phyloP scores from a whole-genome alignment of 1,140 invertebrate genomes.

The Maconellicoccus hirsutus region DNA sequence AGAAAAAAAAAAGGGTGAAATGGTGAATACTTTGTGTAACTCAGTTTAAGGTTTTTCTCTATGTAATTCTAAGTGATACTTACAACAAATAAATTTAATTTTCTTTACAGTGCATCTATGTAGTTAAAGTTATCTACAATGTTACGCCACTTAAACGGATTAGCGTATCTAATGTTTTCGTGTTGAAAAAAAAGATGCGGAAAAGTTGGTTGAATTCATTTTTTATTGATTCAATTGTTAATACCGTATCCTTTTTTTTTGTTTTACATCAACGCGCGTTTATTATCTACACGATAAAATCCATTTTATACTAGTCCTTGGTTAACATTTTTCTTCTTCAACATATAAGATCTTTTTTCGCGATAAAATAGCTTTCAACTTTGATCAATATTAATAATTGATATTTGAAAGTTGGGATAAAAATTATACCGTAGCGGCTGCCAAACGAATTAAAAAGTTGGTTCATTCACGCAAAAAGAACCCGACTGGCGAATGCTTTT shows the following conservation, averaged over 20 bases:
- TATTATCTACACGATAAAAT: no score
- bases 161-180: not conserved
- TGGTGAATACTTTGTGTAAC: not conserved
- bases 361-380: no score
- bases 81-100: not conserved
- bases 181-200: not conserved
- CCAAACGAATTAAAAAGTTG: not conserved
- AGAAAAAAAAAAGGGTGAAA: not conserved
- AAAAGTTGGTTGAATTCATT: not conserved
- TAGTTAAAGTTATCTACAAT: no score
- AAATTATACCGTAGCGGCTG: no score
- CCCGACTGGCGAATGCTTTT: not conserved
- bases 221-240: not conserved
- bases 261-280: no score
- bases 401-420: no score
- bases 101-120: not conserved
- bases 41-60: no score
- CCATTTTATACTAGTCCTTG: no score
- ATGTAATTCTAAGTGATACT: not conserved
- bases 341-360: not conserved
- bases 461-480: not conserved
- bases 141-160: not conserved
- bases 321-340: not conserved
- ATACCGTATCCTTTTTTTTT: no score
- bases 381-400: no score